Evolutionary conservation across 92 coral and sea anemone genomes (phyloP), one percentile per base, ranked within the genome.

Genomic region (Anthopleura xanthogrammica): DNA sequence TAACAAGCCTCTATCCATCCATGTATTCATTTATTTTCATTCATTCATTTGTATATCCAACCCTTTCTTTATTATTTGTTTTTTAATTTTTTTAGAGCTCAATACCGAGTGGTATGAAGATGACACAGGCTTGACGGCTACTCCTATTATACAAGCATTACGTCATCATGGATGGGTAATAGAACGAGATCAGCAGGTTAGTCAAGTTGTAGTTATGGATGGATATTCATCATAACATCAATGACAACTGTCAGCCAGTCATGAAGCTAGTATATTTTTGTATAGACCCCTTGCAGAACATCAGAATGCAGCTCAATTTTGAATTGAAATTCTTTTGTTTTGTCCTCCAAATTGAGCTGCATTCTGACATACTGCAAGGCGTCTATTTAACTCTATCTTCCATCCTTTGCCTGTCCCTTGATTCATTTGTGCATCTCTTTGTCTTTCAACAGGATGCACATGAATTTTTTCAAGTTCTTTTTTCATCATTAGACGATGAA

Each of bases 131-230:
- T 52, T 85, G 48, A 82, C 87, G 58, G 94, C 99, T 5, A 91
- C 88, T 39, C 72, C 90, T 43, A 83, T 96, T 23, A 78, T 96
- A 80, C 83, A 78, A 43, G 94, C 89, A 10, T 87, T 96, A 60
- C 82, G 48, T 72, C 85, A 83, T n/a, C 98, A 94, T 90, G 99
- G 96, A n/a, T 96, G 99, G 99, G 92, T 94, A 17, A 96, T 96
- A 78, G 71, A 98, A 16, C 66, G 88, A 72, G 94, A 96, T 41
- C 99, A 96, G 72, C 99, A 96, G 93, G 99, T 94, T 52, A 78
- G 60, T 52, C 41, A 41, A 36, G 17, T 54, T 54, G 92, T 85
- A 94, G 50, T 46, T 2, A 46, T 46, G 5, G 5, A 5, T 46
- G 50, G 5, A 5, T 46, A 6, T 46, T 46, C 5, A 46, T 46